A percentile compares a stretch with the other conserved stretches of the same genome.
Conservation (phyloP, 1,140 invertebrate genomes). For the Drosophila mojavensis region DNA sequence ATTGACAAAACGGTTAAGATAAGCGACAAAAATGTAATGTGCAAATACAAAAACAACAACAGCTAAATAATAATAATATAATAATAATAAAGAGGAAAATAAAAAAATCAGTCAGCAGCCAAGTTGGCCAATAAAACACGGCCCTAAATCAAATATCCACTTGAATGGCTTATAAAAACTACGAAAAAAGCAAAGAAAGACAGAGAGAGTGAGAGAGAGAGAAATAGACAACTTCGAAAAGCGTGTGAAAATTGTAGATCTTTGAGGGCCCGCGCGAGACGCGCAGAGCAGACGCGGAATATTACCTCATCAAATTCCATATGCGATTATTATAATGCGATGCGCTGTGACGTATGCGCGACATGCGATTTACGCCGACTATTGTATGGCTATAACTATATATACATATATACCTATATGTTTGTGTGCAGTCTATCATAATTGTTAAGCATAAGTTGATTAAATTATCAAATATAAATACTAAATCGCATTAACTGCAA, state of each 20-base stretch:
- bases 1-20: neutral
- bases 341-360: conserved; percentile 40
- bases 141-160: conserved; percentile 31
- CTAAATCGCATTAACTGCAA: too few species aligned
- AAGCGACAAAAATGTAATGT: neutral
- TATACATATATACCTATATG: too few species aligned
- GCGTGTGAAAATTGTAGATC: conserved; percentile 36
- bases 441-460: too few species aligned
- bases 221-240: conserved; percentile 23
- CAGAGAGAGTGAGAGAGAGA: neutral
- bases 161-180: conserved; percentile 14
- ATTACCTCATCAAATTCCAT: conserved; percentile 48
- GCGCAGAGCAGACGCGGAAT: neutral
- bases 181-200: conserved; percentile 9
- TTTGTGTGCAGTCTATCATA: too few species aligned
- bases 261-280: neutral
- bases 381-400: neutral
- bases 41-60: neutral
- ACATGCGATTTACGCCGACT: conserved; percentile 34
- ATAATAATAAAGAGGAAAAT: neutral
- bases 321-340: conserved; percentile 48
- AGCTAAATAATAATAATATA: neutral
- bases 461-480: too few species aligned
- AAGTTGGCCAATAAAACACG: conserved; percentile 47
- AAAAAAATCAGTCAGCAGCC: conserved; percentile 6